A percentile compares a stretch with the other conserved stretches of the same genome.
phyloP scores from a whole-genome alignment of 2,113 vertebrate species.

The Nothoprocta pentlandii region DNA sequence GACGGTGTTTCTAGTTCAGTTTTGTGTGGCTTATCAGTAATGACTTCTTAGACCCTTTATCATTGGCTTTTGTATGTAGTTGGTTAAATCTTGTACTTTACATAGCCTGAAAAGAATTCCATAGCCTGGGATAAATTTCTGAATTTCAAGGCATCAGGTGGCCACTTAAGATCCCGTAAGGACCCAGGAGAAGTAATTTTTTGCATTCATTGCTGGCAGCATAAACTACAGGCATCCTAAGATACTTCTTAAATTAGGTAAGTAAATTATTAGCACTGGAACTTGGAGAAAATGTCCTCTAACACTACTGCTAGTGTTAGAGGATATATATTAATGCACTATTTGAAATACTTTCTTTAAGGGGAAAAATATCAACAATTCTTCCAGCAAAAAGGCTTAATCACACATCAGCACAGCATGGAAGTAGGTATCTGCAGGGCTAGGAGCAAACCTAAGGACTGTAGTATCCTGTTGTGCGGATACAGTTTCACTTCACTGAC shows the following conservation, averaged over 20 bases:
- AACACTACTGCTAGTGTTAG: not conserved
- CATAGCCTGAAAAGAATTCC: not conserved
- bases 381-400: not conserved
- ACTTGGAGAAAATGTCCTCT: not conserved
- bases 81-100: not conserved
- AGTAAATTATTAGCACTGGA: not conserved
- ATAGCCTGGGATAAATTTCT: not conserved
- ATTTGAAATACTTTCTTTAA: not conserved
- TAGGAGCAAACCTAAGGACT: not conserved
- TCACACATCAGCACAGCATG: not conserved
- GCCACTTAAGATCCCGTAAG: not conserved
- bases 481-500: not conserved
- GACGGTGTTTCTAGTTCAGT: no score
- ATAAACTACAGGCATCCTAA: not conserved
- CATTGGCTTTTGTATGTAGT: not conserved
- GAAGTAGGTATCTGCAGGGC: not conserved
- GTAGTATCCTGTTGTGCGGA: not conserved
- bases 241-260: not conserved
- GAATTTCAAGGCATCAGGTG: not conserved
- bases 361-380: not conserved
- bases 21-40: no score
- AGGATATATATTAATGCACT: not conserved
- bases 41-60: no score
- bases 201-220: not conserved
- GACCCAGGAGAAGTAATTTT: not conserved